Evolutionary conservation across 2,797 vertebrate genomes (phyloP), one percentile per base, ranked within the genome.

Genomic region (Sitta carolinensis): DNA sequence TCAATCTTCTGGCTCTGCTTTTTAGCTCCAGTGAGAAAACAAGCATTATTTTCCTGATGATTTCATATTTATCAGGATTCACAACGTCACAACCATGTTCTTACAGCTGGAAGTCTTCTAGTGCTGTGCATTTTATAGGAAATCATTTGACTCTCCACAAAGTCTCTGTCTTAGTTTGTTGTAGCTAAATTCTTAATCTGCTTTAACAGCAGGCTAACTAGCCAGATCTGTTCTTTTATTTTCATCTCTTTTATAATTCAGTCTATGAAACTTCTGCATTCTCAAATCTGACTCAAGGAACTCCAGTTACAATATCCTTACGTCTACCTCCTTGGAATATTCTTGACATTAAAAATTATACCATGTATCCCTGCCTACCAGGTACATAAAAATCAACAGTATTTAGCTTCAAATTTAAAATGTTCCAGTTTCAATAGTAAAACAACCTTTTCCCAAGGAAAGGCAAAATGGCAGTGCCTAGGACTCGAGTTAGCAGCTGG

Each of bases 371-470:
- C 1, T 88, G 58, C 66, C 48, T 63, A 63, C 50, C 38, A 73
- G 66, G 18, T 57, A 48, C 15, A 58, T 64, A 67, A 86, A 81
- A 93, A 67, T 38, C 52, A 70, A 40, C 6, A 34, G 30, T 36
- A 68, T 93, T 94, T 89, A 79, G 34, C 27, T 90, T 82, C 73
- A 48, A 69, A 17, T 54, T 54, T 20, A 40, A 76, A 68, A 54
- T 85, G 16, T 64, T 91, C 74, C 36, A 40, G 21, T 90, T 63
- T 95, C 64, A 38, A 68, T n/a, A 88, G 68, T 80, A 64, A 91
- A 66, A 75, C 51, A 43, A 18, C 82, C 25, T 66, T 89, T 97
- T 89, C 87, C 86, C 82, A 93, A 94, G 82, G 92, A 96, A 90
- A 57, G n/a, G 70, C 79, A 38, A 34, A 48, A 50, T 62, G 19